phyloP scores from a whole-genome alignment of 1,140 invertebrate species.

The Plectrocnemia conspersa region DNA sequence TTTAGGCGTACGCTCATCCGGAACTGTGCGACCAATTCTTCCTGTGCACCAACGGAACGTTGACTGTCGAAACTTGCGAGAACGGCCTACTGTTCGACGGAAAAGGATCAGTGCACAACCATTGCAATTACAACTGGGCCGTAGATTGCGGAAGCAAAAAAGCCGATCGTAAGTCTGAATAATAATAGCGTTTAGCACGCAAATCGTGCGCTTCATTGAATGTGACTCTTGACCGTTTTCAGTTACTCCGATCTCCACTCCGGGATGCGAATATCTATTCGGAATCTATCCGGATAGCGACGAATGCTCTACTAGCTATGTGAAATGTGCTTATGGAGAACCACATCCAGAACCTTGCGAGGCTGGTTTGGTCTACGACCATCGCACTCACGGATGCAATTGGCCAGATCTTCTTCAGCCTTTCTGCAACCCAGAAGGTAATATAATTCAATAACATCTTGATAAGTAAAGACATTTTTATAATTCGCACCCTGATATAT shows the following conservation, averaged over 20 bases:
- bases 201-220: background rate
- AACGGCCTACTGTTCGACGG: conserved; percentile 89
- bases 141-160: conserved; percentile 83
- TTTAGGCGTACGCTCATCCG: conserved; percentile 77
- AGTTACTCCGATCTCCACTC: conserved; percentile 73
- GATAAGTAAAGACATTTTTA: background rate
- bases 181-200: too few relatives aligned
- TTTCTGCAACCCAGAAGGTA: conserved; percentile 79
- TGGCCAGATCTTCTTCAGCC: conserved; percentile 87
- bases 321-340: conserved; percentile 79
- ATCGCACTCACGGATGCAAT: conserved; percentile 82
- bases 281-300: conserved; percentile 77
- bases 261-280: conserved; percentile 83
- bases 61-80: conserved; percentile 85
- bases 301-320: conserved; percentile 78
- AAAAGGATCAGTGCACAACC: conserved; percentile 80
- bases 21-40: conserved; percentile 83
- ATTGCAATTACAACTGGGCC: conserved; percentile 92
- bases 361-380: conserved; percentile 82
- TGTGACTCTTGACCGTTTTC: conserved; percentile 35
- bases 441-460: background rate
- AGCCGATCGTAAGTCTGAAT: conserved; percentile 67
- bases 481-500: background rate
- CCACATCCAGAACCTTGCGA: conserved; percentile 76
- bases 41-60: conserved; percentile 83